phyloP scores from a whole-genome alignment of 2,888 invertebrate genomes.

The Cataglyphis cursor region DNA sequence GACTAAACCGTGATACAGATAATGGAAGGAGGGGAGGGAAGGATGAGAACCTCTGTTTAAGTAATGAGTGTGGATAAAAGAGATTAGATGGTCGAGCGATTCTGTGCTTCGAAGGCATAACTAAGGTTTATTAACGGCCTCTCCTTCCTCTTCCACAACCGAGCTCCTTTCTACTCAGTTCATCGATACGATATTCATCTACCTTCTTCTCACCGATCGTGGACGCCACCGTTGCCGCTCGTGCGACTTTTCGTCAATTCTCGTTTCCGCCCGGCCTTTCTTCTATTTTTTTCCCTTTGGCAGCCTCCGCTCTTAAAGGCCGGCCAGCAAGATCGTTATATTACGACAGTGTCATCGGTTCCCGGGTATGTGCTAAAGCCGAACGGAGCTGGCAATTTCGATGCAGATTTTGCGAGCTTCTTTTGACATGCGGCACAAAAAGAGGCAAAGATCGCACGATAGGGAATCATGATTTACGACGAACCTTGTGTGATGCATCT shows the following conservation, averaged over 20 bases:
- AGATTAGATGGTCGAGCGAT: slow-evolving; percentile 81
- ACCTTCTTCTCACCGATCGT: slow-evolving; percentile 41
- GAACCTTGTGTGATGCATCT: neutral
- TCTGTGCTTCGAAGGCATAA: slow-evolving; percentile 76
- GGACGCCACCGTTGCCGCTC: slow-evolving; percentile 4
- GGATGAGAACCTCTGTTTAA: slow-evolving; percentile 79
- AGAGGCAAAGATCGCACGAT: slow-evolving; percentile 12
- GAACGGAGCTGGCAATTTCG: slow-evolving; percentile 72
- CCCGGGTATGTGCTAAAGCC: slow-evolving; percentile 67
- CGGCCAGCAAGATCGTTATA: slow-evolving; percentile 72
- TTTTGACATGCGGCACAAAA: slow-evolving; percentile 63
- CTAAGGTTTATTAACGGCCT: slow-evolving; percentile 82
- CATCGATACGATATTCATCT: slow-evolving; percentile 62
- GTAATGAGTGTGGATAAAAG: slow-evolving; percentile 83
- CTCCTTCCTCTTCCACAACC: slow-evolving; percentile 49
- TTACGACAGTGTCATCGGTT: slow-evolving; percentile 60
- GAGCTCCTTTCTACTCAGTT: slow-evolving; percentile 61
- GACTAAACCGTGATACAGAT: neutral
- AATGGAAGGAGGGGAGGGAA: neutral
- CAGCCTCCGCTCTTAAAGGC: slow-evolving; percentile 41
- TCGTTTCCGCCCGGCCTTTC: slow-evolving; percentile 29
- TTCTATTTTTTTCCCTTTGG: slow-evolving; percentile 50
- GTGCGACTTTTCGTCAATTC: slow-evolving; percentile 47
- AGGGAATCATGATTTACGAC: slow-evolving; percentile 50
- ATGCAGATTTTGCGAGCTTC: slow-evolving; percentile 73